Evolutionary conservation across 1,140 invertebrate genomes (phyloP).

Genomic region (Heliconius himera): DNA sequence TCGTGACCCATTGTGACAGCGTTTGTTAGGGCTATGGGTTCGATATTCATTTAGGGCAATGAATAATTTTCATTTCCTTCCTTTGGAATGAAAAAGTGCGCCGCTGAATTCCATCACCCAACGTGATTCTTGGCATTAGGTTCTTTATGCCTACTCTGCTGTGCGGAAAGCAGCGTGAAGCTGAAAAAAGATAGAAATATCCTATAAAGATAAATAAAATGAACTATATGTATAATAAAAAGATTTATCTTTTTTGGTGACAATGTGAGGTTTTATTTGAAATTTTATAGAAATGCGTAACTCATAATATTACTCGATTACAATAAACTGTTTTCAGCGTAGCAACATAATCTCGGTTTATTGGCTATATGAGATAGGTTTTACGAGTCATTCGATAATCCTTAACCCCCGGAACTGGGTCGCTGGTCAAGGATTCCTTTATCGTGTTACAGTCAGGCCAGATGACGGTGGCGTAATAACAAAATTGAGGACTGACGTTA

Average conservation of each 20-base stretch:
- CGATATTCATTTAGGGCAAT: no score
- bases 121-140: no score
- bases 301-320: constrained; percentile 28
- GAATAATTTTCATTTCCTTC: no score
- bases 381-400: constrained; percentile 61
- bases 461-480: constrained; percentile 14
- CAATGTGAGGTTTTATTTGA: neutral
- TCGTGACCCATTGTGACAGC: no score
- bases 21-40: no score
- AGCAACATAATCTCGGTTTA: constrained; percentile 70
- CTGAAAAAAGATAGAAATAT: no score
- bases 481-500: neutral
- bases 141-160: no score
- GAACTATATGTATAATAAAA: no score
- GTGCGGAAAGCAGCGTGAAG: no score
- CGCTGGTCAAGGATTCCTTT: constrained; percentile 49
- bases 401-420: constrained; percentile 52
- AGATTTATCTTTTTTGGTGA: neutral
- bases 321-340: constrained; percentile 46
- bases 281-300: neutral
- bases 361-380: constrained; percentile 65
- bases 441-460: constrained; percentile 28
- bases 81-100: no score
- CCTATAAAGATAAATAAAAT: no score
- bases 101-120: no score